phyloP scores from a whole-genome alignment of 2,888 invertebrate species.

The Neuroscelio doddi region DNA sequence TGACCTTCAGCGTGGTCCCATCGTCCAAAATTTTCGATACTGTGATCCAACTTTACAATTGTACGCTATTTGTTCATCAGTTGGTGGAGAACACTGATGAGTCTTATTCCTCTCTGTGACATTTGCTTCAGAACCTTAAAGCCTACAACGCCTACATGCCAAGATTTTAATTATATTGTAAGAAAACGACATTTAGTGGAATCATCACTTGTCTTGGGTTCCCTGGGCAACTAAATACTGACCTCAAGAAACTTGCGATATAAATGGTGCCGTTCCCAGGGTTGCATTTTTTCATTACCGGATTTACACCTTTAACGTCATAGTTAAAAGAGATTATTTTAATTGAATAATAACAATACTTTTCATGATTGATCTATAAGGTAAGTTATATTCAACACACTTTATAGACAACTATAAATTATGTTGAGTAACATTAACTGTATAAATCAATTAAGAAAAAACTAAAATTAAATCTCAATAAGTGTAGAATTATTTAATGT shows the following conservation, averaged over 20 bases:
- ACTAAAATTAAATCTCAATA: no score
- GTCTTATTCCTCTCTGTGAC: constrained; percentile 77
- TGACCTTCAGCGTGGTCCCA: constrained; percentile 87
- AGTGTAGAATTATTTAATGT: no score
- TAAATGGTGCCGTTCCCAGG: constrained; percentile 81
- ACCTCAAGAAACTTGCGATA: constrained; percentile 77
- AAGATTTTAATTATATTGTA: constrained; percentile 80
- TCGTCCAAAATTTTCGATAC: constrained; percentile 86
- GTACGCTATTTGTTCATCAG: constrained; percentile 77
- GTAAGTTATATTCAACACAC: no score
- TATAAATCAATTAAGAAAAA: no score
- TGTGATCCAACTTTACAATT: constrained; percentile 79
- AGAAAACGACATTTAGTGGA: constrained; percentile 73
- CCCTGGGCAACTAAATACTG: constrained; percentile 81
- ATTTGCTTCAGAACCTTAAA: constrained; percentile 79
- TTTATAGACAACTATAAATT: no score
- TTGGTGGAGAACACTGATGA: constrained; percentile 79
- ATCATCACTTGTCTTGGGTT: constrained; percentile 78
- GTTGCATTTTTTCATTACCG: constrained; percentile 76
- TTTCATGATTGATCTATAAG: no score
- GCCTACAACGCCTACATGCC: constrained; percentile 78
- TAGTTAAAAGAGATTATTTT: constrained; percentile 64
- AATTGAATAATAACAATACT: no score
- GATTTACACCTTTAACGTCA: constrained; percentile 71
- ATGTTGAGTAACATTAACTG: no score